Evolutionary conservation across 2,888 invertebrate genomes (phyloP), one percentile per base, ranked within the genome.

Genomic region (Syrista parreyssii): DNA sequence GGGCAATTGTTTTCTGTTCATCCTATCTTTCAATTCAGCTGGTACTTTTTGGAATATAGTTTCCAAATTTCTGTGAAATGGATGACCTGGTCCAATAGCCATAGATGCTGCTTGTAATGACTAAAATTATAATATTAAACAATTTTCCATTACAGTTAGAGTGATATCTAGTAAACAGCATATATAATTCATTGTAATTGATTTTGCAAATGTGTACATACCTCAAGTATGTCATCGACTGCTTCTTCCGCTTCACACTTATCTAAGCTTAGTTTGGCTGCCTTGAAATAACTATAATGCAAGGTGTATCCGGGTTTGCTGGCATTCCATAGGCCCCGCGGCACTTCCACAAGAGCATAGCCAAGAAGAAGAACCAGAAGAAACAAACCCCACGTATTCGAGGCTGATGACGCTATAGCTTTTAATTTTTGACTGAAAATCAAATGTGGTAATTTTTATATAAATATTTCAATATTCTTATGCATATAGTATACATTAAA

Each of bases 381-480:
- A 91, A 99, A 98, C 76, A 99, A 93, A 78, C 99, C 99, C 99
- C 99, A 99, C 0, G 99, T 99, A 91, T 99, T 99, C 88, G 98
- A 98, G 4, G 99, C 99, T 30, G 99, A 98, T 4, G 99, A 98
- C 34, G 99, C 98, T 84, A 99, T 98, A 0, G 98, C 97, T 92
- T 99, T 99, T 68, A 99, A 93, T 91, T 98, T 97, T 79, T 94
- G 94, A 85, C 96, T 95, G 90, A 68, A 90, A 89, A 74, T 78
- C 74, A 76, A 77, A 36, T 75, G 74, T 78, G 34, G 35, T 11
- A 36, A 55, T 15, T 33, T 68, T 31, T 9, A 71, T 71, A 71
- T 71, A 2, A 15, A 33, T 3, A 15, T 71, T 71, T 31, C 31
- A 71, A 71, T 31, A 71, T 71, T 71, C 31, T 23, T 12, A 31